Conservation (phyloP, 2,888 invertebrate genomes). For the Ormyrus thymus region DNA sequence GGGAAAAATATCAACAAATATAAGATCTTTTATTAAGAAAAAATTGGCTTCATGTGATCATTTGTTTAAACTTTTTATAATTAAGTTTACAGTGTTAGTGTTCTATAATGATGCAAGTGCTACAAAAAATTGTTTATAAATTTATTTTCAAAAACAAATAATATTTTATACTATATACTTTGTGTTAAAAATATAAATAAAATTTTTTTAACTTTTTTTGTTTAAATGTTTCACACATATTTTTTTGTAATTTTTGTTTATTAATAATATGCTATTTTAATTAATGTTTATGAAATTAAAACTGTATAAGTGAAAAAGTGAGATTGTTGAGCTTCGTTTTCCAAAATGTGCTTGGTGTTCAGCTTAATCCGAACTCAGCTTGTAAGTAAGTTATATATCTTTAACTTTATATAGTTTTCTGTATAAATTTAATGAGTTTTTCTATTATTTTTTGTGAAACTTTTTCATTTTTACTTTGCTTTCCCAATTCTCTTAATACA, state of each 20-base stretch:
- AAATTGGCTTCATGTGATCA: too few species aligned
- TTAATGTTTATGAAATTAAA: background rate
- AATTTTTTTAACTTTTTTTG: background rate
- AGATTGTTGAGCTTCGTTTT: constrained; percentile 8
- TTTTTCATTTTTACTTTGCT: too few species aligned
- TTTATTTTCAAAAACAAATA: background rate
- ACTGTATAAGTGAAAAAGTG: constrained; percentile 15
- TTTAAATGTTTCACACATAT: background rate
- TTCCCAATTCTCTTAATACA: too few species aligned
- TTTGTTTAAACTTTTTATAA: too few species aligned
- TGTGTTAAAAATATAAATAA: background rate
- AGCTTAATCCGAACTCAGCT: background rate
- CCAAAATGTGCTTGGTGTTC: constrained; percentile 28
- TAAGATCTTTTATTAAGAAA: too few species aligned
- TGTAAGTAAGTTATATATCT: constrained; percentile 14
- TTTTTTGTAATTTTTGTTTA: background rate
- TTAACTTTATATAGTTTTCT: too few species aligned
- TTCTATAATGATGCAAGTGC: too few species aligned
- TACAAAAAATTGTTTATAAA: too few species aligned
- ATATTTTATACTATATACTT: background rate
- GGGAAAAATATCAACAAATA: too few species aligned
- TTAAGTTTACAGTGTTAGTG: too few species aligned
- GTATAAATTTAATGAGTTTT: too few species aligned
- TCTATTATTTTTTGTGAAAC: too few species aligned
- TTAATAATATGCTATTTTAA: background rate